Base-by-base conservation (phyloP, 2,888 invertebrate genomes). In the Adelphocoris suturalis region DNA sequence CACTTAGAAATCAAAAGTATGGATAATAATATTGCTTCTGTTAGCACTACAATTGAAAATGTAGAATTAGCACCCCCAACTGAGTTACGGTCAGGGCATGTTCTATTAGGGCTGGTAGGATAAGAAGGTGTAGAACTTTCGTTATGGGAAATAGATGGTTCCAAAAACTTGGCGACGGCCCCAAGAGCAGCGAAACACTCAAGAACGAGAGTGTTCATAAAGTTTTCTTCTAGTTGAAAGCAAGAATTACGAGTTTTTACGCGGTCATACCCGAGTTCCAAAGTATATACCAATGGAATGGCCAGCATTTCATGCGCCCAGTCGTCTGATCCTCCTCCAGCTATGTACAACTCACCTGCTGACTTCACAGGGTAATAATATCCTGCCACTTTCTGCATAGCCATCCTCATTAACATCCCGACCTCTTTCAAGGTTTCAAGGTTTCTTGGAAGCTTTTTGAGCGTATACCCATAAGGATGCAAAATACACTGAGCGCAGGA, bases 321-420 rank as follows among this genome's bases (percentile, higher is more conserved):
- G n/a, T 85, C 85, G 48, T 61, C 61, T 19, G 61, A 28, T n/a
- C 16, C 85, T 12, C 85, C 85, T 37, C 85, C 61, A 61, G 85
- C 85, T 9, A 61, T 28, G 61, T 61, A 57, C 85, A 85, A 12
- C 0, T 13, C 13, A 46, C n/a, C 16, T 16, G 85, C 85, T 61
- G 46, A 14, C 14, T 28, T 14, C 57, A 85, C 85, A 0, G 28
- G 13, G 61, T 85, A 85, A 16, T 0, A 2, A n/a, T 37, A 28
- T 0, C 61, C 57, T 11, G 61, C 61, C 1, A 61, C 28, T 3
- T 11, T 9, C 37, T 28, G 14, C 9, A 85, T 85, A 5, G 85
- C 37, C 0, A 0, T 7, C 27, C 11, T 0, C 68, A 85, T 85
- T 46, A 46, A 78, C 19, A 0, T 16, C 4, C 48, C 61, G 16